Evolutionary conservation across 1,140 invertebrate species (phyloP), one percentile per base, ranked within the genome.

Genomic region (Psilanteris sp.): DNA sequence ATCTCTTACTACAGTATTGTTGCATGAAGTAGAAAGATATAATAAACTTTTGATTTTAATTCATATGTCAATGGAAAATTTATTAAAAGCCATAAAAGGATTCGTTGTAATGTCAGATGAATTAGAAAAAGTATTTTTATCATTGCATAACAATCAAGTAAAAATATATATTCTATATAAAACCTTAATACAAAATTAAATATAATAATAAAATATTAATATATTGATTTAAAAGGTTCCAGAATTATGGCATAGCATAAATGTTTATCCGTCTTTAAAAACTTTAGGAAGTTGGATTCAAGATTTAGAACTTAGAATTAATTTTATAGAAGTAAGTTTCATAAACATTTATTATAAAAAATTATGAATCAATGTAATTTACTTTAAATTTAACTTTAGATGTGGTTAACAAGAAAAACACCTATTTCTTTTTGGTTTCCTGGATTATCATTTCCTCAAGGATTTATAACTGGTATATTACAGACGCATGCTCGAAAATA

Each of bases 371-470:
- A n/a, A n/a, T n/a, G n/a, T n/a, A n/a, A n/a, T n/a, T n/a, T n/a
- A n/a, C n/a, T n/a, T n/a, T n/a, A n/a, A n/a, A n/a, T n/a, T n/a
- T 15, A 31, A 14, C 34, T 41, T 71, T 72, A 93, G 91, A 90
- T 88, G 54, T 97, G 96, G 96, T 87, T 95, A 7, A 85, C 88
- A 26, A 89, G 90, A 5, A 92, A 91, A 3, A 88, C 87, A n/a
- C 95, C 94, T 6, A 89, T 90, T 22, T 96, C 95, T 3, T 97
- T 93, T 81, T 97, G 96, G 96, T 85, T 97, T 18, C 95, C 95
- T 26, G 96, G 96, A 9, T 93, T 97, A 79, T 97, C 95, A 84
- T 97, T 96, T 83, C 95, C 96, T 0, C 96, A 97, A 90, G 95
- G 95, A 26, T 95, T 97, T 81, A 90, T 97, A 50, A 97, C 96